Base-by-base conservation (phyloP, 2,113 vertebrate species). In the Psilopsiagon aymara region DNA sequence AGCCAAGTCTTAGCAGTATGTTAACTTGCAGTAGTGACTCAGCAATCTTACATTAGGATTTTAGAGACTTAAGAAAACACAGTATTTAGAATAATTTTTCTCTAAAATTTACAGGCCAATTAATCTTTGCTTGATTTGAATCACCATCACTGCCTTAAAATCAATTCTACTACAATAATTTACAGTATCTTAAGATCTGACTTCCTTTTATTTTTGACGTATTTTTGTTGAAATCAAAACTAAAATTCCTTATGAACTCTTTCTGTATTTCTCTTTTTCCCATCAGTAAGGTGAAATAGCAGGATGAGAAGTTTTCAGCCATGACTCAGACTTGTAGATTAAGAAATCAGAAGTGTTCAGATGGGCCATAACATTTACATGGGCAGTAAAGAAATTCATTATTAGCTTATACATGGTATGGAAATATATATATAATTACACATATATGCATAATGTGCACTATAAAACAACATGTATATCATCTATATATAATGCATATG, bases 1-100 rank as follows among this genome's bases (percentile, higher is more conserved):
- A 90, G 63, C 46, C 46, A 88, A 80, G 33, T 67, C 68, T 79
- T 29, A 69, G 70, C 63, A 55, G 18, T 14, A 5, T 18, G 33
- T 57, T 75, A 67, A 83, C 69, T 78, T 76, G n/a, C 66, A 82
- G 46, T 18, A 70, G 49, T 95, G 90, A 96, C 84, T 94, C 92
- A 87, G 92, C 81, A 94, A 77, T 49, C 69, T 89, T 80, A 59
- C 0, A 0, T 46, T 62, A 85, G 57, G 35, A 62, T 62, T 68
- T 41, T 59, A 69, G 4, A 87, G 80, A 39, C 31, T 73, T 52
- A 17, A 85, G 37, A 71, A 93, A 84, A 49, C 11, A 3, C 24
- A 75, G 35, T 13, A 73, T 47, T 88, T 59, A 31, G 14, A 19
- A 20, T 10, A n/a, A 19, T 27, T 66, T 85, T 68, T 27, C 66